Evolutionary conservation across 2,113 vertebrate genomes (phyloP).

Genomic region (Rousettus leschenaultii): DNA sequence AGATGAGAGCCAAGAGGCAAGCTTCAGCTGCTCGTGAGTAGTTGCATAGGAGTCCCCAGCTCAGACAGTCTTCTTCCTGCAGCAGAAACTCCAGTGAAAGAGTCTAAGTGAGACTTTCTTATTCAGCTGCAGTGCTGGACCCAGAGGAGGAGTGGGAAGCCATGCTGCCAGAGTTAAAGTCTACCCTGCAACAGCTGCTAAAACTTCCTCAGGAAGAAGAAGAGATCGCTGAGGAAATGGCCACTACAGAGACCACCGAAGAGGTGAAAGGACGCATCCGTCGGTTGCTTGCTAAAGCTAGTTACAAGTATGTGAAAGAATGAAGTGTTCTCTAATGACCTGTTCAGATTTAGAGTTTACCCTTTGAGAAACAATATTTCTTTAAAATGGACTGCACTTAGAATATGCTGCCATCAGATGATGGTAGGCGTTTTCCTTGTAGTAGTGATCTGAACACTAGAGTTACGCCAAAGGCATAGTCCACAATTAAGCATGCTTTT

Average conservation of each 20-base stretch:
- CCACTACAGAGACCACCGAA: constrained; percentile 78
- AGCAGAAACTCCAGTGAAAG: not conserved
- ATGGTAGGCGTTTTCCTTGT: not conserved
- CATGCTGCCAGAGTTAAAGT: constrained; percentile 92
- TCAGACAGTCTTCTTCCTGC: not conserved
- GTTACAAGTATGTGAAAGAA: constrained; percentile 88
- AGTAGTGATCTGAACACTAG: not conserved
- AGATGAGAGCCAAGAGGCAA: constrained; percentile 82
- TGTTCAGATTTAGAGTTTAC: not conserved
- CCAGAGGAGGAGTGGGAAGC: constrained; percentile 93
- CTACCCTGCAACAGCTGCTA: constrained; percentile 82
- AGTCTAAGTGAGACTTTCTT: not conserved
- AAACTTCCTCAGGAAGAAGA: constrained; percentile 71
- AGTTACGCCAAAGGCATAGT: not conserved
- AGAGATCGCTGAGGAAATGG: constrained; percentile 59
- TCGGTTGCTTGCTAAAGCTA: constrained; percentile 87
- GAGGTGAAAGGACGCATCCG: constrained; percentile 83
- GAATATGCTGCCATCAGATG: not conserved
- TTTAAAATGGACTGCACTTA: not conserved
- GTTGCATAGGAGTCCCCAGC: constrained; percentile 2
- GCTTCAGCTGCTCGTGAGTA: constrained; percentile 73
- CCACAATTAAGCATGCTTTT: not conserved
- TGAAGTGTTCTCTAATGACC: not conserved
- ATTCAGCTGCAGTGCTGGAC: constrained; percentile 81
- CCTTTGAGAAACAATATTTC: not conserved